Evolutionary conservation across 2,888 invertebrate genomes (phyloP).

Genomic region (Caenorhabditis sp.): DNA sequence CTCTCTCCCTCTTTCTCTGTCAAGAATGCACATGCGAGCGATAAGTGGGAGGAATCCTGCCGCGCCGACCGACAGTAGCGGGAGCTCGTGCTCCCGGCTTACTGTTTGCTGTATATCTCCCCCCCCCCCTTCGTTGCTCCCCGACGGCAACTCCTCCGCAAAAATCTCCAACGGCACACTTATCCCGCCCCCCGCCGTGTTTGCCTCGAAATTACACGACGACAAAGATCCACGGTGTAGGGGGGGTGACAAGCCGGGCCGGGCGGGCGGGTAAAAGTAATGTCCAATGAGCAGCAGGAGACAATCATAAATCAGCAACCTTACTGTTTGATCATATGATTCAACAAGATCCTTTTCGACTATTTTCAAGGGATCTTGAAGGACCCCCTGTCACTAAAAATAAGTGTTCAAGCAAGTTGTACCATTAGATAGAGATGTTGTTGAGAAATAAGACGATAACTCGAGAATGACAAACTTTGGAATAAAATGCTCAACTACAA

Average conservation of each 20-base stretch:
- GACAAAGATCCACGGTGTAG: no score
- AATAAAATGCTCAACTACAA: no score
- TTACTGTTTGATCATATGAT: conserved; percentile 38
- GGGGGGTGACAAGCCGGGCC: background rate
- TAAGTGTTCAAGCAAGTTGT: no score
- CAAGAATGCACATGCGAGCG: conserved; percentile 57
- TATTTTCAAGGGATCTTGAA: background rate
- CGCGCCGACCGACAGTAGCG: conserved; percentile 41
- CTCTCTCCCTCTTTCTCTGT: background rate
- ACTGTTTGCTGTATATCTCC: conserved; percentile 45
- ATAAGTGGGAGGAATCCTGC: conserved; percentile 48
- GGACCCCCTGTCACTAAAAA: background rate
- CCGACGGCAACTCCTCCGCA: conserved; percentile 57
- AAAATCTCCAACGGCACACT: conserved; percentile 55
- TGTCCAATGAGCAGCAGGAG: conserved; percentile 37
- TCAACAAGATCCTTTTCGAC: background rate
- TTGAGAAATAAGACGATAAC: no score
- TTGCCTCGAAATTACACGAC: conserved; percentile 52
- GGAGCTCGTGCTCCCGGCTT: conserved; percentile 27
- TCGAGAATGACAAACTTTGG: no score
- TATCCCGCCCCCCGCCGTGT: conserved; percentile 20
- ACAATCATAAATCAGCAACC: conserved; percentile 33
- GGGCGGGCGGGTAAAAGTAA: background rate
- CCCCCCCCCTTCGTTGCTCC: background rate
- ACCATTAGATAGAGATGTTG: no score